These are phyloP conservation scores for Halichondria panicea DNA, from an alignment of 37 sponge, comb jelly and placozoan genomes.

Conservation along the genomic window DNA sequence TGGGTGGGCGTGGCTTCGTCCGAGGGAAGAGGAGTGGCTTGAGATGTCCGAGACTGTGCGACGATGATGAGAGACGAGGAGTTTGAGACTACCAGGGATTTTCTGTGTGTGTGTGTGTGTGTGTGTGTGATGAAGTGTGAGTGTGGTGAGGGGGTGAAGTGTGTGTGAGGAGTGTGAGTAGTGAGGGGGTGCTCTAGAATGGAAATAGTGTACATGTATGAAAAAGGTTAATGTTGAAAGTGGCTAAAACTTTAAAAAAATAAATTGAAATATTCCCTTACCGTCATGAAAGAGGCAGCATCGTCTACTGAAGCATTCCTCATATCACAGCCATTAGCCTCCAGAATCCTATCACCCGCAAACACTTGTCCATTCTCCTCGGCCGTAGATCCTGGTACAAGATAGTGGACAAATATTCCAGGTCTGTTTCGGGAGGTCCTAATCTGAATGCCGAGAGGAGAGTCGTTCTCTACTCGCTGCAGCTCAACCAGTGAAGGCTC, in stretches of 20 bases:
- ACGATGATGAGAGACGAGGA: not conserved
- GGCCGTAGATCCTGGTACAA: slow-evolving; percentile 46
- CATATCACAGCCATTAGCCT: slow-evolving; percentile 69
- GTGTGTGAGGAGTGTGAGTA: not conserved
- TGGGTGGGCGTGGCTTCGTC: not conserved
- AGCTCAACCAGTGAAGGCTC: slow-evolving; percentile 34
- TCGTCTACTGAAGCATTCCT: slow-evolving; percentile 69
- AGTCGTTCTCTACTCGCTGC: slow-evolving; percentile 2
- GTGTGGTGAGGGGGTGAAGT: not conserved
- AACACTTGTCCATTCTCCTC: slow-evolving; percentile 39
- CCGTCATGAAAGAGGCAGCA: slow-evolving; percentile 47
- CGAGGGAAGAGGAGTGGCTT: slow-evolving; percentile 3
- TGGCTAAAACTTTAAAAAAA: too few relatives aligned
- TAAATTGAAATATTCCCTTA: slow-evolving; percentile 10
- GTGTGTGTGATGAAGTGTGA: not conserved
- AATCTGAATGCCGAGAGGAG: slow-evolving; percentile 57
- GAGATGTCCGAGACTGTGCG: slow-evolving; percentile 4
- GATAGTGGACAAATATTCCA: slow-evolving; percentile 70
- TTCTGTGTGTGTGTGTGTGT: slow-evolving; percentile 13
- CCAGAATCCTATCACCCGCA: slow-evolving; percentile 73
- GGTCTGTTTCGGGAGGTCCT: slow-evolving; percentile 27
- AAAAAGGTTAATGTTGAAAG: too few relatives aligned
- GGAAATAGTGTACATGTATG: not conserved
- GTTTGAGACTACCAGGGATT: slow-evolving; percentile 22
- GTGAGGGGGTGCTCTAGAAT: not conserved